phyloP scores from a whole-genome alignment of 1,140 invertebrate species.

The Argopecten irradians region DNA sequence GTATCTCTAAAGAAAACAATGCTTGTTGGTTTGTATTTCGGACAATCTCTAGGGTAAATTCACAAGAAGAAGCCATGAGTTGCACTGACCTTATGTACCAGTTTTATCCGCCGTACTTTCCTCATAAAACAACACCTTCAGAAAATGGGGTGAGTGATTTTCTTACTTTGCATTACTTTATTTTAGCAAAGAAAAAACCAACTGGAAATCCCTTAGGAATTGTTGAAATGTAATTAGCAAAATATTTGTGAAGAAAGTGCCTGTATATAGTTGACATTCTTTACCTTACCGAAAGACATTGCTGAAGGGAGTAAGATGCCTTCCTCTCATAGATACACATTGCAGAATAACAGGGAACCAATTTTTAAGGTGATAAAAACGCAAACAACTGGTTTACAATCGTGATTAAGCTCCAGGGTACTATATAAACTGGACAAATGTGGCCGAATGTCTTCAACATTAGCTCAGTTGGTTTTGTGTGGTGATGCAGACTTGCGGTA shows the following conservation, averaged over 20 bases:
- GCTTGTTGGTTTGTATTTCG: slow-evolving; percentile 15
- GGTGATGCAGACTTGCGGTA: background rate
- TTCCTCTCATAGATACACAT: background rate
- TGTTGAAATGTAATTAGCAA: slow-evolving; percentile 17
- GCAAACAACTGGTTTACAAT: background rate
- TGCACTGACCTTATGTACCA: slow-evolving; percentile 41
- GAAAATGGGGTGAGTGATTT: slow-evolving; percentile 1
- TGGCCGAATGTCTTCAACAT: background rate
- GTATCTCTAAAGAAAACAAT: slow-evolving; percentile 18
- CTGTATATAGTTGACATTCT: slow-evolving; percentile 18
- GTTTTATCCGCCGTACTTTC: slow-evolving; percentile 33
- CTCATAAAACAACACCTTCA: slow-evolving; percentile 9
- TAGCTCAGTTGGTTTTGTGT: background rate
- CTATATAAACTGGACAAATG: background rate
- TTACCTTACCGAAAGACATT: slow-evolving; percentile 10
- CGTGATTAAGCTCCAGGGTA: background rate
- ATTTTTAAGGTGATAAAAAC: slow-evolving; percentile 15
- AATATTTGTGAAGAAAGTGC: background rate
- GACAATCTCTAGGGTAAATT: background rate
- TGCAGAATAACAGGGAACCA: background rate
- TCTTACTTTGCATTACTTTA: background rate
- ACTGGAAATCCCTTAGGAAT: background rate
- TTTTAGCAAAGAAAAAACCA: background rate
- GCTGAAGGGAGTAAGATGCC: background rate
- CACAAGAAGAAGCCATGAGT: slow-evolving; percentile 34